Conservation (phyloP, 2,888 invertebrate genomes). For the Microdon myrmicae region DNA sequence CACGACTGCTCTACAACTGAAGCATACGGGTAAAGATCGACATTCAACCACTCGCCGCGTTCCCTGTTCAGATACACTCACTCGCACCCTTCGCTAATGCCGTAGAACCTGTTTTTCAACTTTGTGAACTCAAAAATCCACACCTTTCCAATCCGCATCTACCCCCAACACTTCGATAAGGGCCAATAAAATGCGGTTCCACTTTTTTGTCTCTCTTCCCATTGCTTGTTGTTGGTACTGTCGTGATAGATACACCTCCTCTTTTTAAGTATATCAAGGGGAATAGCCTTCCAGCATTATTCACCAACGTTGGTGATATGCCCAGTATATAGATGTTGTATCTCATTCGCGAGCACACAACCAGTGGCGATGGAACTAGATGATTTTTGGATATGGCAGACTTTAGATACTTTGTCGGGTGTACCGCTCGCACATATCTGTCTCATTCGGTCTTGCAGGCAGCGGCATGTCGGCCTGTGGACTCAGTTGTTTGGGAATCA, state of each 20-base stretch:
- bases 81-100: slow-evolving; percentile 18
- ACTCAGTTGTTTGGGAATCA: slow-evolving; percentile 36
- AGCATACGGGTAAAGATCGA: slow-evolving; percentile 53
- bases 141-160: slow-evolving; percentile 38
- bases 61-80: slow-evolving; percentile 21
- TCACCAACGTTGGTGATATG: slow-evolving; percentile 44
- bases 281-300: slow-evolving; percentile 23
- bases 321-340: slow-evolving; percentile 5
- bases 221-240: slow-evolving; percentile 25
- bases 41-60: slow-evolving; percentile 37
- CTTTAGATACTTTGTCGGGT: slow-evolving; percentile 35
- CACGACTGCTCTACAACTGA: slow-evolving; percentile 67
- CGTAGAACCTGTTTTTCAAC: slow-evolving; percentile 47
- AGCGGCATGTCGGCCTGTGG: slow-evolving; percentile 13
- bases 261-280: slow-evolving; percentile 23
- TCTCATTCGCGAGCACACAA: slow-evolving; percentile 22
- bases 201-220: slow-evolving; percentile 44
- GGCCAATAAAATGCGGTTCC: slow-evolving; percentile 47
- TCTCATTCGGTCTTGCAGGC: slow-evolving; percentile 23
- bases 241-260: slow-evolving; percentile 28
- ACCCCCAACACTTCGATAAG: slow-evolving; percentile 41
- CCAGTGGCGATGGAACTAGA: slow-evolving; percentile 14
- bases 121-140: slow-evolving; percentile 35
- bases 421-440: slow-evolving; percentile 32
- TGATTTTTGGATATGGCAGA: slow-evolving; percentile 50